A percentile compares a stretch with the other conserved stretches of the same genome.
Conservation (phyloP, 2,888 invertebrate species). For the Ichneumoninae sp. region DNA sequence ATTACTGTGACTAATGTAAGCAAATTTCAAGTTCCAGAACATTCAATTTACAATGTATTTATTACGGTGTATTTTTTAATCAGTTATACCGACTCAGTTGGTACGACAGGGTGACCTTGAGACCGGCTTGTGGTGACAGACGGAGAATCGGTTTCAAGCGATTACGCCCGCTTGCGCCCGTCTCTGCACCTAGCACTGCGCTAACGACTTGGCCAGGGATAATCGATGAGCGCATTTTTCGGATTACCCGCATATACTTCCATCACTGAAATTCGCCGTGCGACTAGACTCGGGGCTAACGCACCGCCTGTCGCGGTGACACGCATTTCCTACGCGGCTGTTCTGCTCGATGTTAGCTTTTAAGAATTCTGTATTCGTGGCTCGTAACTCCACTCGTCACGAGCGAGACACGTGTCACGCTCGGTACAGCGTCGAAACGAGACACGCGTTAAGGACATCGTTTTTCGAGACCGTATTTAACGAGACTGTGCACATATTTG, state of each 20-base stretch:
- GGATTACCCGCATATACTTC: slow-evolving; percentile 6
- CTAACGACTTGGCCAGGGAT: not conserved
- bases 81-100: not conserved
- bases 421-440: not conserved
- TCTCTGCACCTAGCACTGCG: not conserved
- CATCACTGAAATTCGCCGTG: slow-evolving; percentile 7
- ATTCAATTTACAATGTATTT: no score
- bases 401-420: slow-evolving; percentile 17
- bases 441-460: not conserved
- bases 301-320: slow-evolving; percentile 28
- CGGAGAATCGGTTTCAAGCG: not conserved
- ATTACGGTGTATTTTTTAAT: not conserved
- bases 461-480: not conserved
- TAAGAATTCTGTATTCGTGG: slow-evolving; percentile 29
- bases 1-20: no score
- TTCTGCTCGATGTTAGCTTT: not conserved
- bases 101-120: not conserved
- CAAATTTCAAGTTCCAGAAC: no score
- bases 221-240: not conserved
- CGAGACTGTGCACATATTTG: not conserved
- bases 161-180: not conserved
- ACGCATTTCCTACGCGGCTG: slow-evolving; percentile 12
- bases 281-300: not conserved
- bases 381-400: slow-evolving; percentile 18
- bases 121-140: not conserved